A percentile compares a stretch with the other conserved stretches of the same genome.
These are phyloP conservation scores for Chrysolina haemoptera DNA, from an alignment of 2,888 invertebrate species.

Conservation along the genomic window DNA sequence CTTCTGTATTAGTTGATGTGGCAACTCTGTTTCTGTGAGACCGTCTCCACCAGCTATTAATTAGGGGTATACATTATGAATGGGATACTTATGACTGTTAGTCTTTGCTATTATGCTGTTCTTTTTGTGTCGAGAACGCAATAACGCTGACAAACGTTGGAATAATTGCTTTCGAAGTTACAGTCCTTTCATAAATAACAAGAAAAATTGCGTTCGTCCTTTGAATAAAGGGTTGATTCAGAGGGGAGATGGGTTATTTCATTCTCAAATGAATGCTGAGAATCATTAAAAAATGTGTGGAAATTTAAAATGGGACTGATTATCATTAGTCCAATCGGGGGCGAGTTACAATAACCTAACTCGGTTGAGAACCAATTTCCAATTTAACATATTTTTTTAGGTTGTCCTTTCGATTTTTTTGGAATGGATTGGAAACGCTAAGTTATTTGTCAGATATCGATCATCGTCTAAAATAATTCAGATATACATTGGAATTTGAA, in stretches of 20 bases:
- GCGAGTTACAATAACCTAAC: too few relatives aligned
- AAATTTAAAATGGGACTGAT: background rate
- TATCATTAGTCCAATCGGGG: too few relatives aligned
- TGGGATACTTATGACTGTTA: conserved; percentile 16
- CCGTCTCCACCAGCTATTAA: background rate
- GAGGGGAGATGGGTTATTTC: background rate
- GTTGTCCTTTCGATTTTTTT: too few relatives aligned
- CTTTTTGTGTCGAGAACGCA: conserved; percentile 15
- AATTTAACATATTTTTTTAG: too few relatives aligned
- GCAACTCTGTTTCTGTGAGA: background rate
- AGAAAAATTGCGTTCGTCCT: background rate
- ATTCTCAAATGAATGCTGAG: background rate
- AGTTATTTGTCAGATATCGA: too few relatives aligned
- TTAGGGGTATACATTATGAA: conserved; percentile 1
- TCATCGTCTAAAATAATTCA: too few relatives aligned
- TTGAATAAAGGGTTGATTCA: background rate
- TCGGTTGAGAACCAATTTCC: too few relatives aligned
- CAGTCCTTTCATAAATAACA: background rate
- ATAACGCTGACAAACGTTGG: conserved; percentile 1
- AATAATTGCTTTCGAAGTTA: background rate
- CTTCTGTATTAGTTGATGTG: background rate
- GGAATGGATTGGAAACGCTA: too few relatives aligned
- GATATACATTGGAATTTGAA: too few relatives aligned
- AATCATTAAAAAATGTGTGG: background rate
- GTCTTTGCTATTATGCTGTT: conserved; percentile 10